Base-by-base conservation (phyloP, 2,797 vertebrate species). In the Acropternis orthonyx region DNA sequence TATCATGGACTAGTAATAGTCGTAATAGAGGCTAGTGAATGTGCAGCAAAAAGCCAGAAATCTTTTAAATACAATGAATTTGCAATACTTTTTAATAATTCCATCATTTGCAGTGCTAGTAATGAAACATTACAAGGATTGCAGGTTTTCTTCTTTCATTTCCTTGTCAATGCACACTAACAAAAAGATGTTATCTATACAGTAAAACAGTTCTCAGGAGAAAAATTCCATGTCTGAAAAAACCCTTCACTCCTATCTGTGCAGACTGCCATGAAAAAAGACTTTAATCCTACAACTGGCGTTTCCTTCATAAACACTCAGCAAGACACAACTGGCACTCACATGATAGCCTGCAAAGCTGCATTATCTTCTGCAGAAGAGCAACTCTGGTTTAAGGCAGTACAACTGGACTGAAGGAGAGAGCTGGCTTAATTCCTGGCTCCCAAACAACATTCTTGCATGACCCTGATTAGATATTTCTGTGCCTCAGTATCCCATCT, bases 401-500 rank as follows among this genome's bases (percentile, higher is more conserved):
- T 77, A 58, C 56, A 75, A 93, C 79, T 75, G 84, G 58, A 80
- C 82, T 44, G 54, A 79, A 93, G 75, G 78, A 77, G 61, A 94
- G 85, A 76, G 32, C 36, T 78, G 77, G 85, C 62, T 96, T 74
- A 63, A 76, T 75, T 96, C 56, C 75, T 93, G 93, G 91, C 75
- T 94, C 61, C 73, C 3, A 3, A 95, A 88, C 78, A 94, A 77
- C 89, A 92, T 93, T 94, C 95, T 80, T 92, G 52, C 89, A 93
- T 66, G 84, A 89, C 81, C 58, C 43, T 51, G 91, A 94, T 95
- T 87, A 96, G 76, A 92, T 93, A 87, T 95, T 95, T 86, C 89
- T 96, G 93, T 88, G 94, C 94, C 91, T 95, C 92, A 91, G 91
- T 94, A 96, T 95, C 91, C 91, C 93, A 93, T 96, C 94, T 94